These are phyloP conservation scores for Leptodactylus fallax DNA, from an alignment of 2,797 vertebrate species.

Conservation along the genomic window DNA sequence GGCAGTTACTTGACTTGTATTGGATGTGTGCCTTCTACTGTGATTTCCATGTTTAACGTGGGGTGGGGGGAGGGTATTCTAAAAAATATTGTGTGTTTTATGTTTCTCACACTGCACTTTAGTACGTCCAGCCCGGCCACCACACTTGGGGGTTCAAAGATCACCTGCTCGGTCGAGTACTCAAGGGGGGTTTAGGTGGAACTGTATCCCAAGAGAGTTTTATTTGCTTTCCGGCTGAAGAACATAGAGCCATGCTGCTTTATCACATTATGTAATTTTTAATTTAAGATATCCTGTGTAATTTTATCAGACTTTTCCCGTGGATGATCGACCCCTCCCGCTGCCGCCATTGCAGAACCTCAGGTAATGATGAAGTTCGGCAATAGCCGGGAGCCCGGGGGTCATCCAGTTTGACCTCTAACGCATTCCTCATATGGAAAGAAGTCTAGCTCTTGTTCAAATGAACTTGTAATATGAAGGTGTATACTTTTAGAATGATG, in stretches of 20 bases:
- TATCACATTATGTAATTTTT: conserved; percentile 37
- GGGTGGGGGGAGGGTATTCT: neutral
- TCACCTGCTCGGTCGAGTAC: neutral
- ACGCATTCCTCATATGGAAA: conserved; percentile 54
- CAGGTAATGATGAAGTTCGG: too few species aligned
- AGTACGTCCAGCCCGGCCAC: conserved; percentile 9
- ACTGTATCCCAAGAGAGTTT: neutral
- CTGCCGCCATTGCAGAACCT: conserved; percentile 8
- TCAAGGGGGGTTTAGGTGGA: neutral
- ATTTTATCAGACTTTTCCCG: conserved; percentile 40
- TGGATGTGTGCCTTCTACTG: neutral
- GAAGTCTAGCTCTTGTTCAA: conserved; percentile 21
- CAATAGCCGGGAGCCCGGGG: neutral
- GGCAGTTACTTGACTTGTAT: neutral
- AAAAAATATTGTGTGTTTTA: conserved; percentile 1
- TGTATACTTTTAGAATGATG: conserved; percentile 68
- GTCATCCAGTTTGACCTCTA: conserved; percentile 9
- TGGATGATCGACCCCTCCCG: neutral
- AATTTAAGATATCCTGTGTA: conserved; percentile 61
- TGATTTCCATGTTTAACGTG: neutral
- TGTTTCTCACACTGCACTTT: conserved; percentile 38
- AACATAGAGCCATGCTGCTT: conserved; percentile 45
- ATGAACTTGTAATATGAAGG: conserved; percentile 64
- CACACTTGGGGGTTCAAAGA: neutral
- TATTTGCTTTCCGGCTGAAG: conserved; percentile 25